Evolutionary conservation across 2,888 invertebrate species (phyloP).

Genomic region (Xestobium rufovillosum): DNA sequence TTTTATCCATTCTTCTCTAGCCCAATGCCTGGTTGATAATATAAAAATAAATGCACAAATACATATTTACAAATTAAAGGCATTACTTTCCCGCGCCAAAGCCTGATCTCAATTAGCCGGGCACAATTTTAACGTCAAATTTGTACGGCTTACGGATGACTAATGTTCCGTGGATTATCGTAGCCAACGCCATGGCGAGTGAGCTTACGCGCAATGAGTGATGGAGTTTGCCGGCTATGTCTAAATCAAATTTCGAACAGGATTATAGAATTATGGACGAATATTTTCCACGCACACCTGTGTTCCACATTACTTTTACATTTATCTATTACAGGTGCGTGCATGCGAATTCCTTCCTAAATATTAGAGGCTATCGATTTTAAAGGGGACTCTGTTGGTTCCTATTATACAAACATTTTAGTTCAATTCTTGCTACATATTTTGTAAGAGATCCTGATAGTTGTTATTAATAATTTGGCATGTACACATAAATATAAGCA

Average conservation of each 20-base stretch:
- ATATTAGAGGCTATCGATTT: constrained; percentile 31
- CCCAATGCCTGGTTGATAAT: too few species aligned
- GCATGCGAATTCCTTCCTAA: constrained; percentile 36
- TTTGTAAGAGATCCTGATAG: too few species aligned
- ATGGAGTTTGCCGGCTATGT: constrained; percentile 34
- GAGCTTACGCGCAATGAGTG: constrained; percentile 32
- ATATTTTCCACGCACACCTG: constrained; percentile 35
- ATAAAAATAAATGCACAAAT: constrained; percentile 1
- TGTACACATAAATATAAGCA: too few species aligned
- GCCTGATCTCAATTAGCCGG: constrained; percentile 11
- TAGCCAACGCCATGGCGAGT: constrained; percentile 21
- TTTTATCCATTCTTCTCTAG: too few species aligned
- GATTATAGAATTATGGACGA: constrained; percentile 36
- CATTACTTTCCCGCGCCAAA: background rate
- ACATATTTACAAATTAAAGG: background rate
- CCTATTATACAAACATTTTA: too few species aligned
- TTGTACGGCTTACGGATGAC: constrained; percentile 17
- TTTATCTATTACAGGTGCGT: constrained; percentile 35
- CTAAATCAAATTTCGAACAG: constrained; percentile 36
- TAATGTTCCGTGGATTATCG: constrained; percentile 22
- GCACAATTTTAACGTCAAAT: constrained; percentile 16
- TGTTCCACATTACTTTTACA: constrained; percentile 32
- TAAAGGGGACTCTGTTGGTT: too few species aligned
- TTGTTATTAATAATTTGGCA: too few species aligned
- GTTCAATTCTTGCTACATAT: too few species aligned